These are phyloP conservation scores for Dendroctonus ponderosae DNA, from an alignment of 1,140 invertebrate genomes.

Conservation along the genomic window DNA sequence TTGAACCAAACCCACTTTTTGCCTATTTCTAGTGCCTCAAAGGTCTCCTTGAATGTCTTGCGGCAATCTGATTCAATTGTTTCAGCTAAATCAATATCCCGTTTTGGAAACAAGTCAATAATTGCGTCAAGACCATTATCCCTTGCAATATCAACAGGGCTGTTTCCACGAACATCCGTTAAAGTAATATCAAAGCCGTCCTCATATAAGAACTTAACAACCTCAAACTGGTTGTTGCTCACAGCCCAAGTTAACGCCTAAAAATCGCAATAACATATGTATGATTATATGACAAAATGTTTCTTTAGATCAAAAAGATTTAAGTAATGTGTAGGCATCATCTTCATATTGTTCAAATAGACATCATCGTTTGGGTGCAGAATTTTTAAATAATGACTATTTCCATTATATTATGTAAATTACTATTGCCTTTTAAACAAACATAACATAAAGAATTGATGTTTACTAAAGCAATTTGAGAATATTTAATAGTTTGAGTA, in stretches of 20 bases:
- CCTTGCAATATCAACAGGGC: slow-evolving; percentile 51
- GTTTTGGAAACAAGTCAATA: slow-evolving; percentile 48
- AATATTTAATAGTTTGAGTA: too few relatives aligned
- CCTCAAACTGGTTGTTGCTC: slow-evolving; percentile 47
- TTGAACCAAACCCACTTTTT: slow-evolving; percentile 15
- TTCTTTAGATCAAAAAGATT: too few relatives aligned
- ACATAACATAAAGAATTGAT: too few relatives aligned
- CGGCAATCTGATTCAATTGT: slow-evolving; percentile 12
- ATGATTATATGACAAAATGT: neutral
- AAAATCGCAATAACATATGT: slow-evolving; percentile 7
- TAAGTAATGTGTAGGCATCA: too few relatives aligned
- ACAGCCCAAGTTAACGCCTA: slow-evolving; percentile 55
- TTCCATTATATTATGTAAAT: too few relatives aligned
- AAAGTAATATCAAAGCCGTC: slow-evolving; percentile 46
- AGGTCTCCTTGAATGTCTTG: slow-evolving; percentile 34
- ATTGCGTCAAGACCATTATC: slow-evolving; percentile 50
- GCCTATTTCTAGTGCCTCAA: slow-evolving; percentile 13
- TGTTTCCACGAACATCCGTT: slow-evolving; percentile 51
- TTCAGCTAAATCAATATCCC: slow-evolving; percentile 26
- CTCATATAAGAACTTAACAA: slow-evolving; percentile 51
- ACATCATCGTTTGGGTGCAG: too few relatives aligned
- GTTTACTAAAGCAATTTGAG: too few relatives aligned
- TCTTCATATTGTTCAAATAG: too few relatives aligned
- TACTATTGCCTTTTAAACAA: too few relatives aligned
- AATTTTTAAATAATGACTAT: too few relatives aligned